Evolutionary conservation across 2,888 invertebrate genomes (phyloP).

Genomic region (Clostera curtula): DNA sequence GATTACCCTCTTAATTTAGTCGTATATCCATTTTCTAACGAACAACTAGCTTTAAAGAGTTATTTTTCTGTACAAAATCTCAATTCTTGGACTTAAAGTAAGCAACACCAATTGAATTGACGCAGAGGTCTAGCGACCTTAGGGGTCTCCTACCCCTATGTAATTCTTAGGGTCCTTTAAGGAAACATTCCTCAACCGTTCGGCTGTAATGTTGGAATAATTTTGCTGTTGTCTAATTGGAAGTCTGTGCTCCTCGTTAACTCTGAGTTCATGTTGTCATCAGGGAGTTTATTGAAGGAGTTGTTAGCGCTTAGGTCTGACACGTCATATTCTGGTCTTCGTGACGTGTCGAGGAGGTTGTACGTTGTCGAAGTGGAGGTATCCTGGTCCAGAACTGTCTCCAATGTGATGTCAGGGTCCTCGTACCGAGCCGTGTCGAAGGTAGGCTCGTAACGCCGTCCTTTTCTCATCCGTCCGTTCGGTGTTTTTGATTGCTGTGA

Average conservation of each 20-base stretch:
- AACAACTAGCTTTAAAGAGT: constrained; percentile 28
- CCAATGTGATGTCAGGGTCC: constrained; percentile 44
- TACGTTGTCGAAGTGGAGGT: constrained; percentile 24
- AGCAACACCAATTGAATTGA: constrained; percentile 39
- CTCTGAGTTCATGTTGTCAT: constrained; percentile 68
- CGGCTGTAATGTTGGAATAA: constrained; percentile 59
- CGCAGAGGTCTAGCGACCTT: constrained; percentile 25
- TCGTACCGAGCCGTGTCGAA: constrained; percentile 50
- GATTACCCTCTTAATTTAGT: constrained; percentile 27
- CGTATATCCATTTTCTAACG: constrained; percentile 34
- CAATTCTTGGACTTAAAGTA: constrained; percentile 33
- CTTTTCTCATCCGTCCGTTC: constrained; percentile 50
- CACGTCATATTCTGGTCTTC: constrained; percentile 33
- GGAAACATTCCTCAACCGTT: constrained; percentile 50
- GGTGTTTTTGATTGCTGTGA: constrained; percentile 50
- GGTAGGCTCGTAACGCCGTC: constrained; percentile 36
- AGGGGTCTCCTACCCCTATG: constrained; percentile 62
- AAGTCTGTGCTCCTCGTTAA: constrained; percentile 39
- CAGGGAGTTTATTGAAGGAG: constrained; percentile 53
- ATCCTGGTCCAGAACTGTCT: constrained; percentile 40
- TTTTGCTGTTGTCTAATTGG: constrained; percentile 52
- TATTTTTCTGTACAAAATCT: constrained; percentile 47
- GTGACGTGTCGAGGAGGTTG: constrained; percentile 49
- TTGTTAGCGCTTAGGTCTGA: constrained; percentile 25
- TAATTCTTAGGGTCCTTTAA: constrained; percentile 33